Evolutionary conservation across 2,113 vertebrate genomes (phyloP).

Genomic region (Zosterops hypoxanthus): DNA sequence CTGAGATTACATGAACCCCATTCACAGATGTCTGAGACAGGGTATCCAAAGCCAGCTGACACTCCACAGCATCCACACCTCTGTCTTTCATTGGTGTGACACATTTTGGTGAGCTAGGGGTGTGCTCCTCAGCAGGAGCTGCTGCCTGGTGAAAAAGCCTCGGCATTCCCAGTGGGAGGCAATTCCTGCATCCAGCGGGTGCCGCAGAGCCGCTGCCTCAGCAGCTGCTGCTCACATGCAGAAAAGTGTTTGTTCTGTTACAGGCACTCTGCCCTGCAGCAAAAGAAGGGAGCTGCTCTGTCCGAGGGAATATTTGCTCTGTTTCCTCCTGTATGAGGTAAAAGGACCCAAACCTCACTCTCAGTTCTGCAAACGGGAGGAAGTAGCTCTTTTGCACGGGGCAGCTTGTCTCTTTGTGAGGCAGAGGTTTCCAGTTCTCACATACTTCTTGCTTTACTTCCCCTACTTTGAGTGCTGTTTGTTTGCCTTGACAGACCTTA

Average conservation of each 20-base stretch:
- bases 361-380: neutral
- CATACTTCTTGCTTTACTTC: neutral
- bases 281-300: neutral
- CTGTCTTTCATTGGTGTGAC: accelerated
- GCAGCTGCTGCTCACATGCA: neutral
- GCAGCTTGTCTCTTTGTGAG: neutral
- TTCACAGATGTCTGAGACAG: neutral
- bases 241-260: neutral
- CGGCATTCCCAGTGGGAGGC: accelerated
- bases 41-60: neutral
- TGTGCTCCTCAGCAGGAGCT: neutral
- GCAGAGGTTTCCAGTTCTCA: neutral
- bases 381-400: neutral
- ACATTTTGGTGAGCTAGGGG: neutral
- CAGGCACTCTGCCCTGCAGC: neutral
- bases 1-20: neutral
- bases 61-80: neutral
- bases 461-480: neutral
- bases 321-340: neutral
- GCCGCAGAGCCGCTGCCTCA: neutral
- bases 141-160: neutral
- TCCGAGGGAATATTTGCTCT: neutral
- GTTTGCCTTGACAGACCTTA: neutral
- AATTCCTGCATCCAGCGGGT: accelerated
- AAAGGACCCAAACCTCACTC: neutral